These are phyloP conservation scores for Drusus annulatus DNA, from an alignment of 1,140 invertebrate genomes.

Conservation along the genomic window DNA sequence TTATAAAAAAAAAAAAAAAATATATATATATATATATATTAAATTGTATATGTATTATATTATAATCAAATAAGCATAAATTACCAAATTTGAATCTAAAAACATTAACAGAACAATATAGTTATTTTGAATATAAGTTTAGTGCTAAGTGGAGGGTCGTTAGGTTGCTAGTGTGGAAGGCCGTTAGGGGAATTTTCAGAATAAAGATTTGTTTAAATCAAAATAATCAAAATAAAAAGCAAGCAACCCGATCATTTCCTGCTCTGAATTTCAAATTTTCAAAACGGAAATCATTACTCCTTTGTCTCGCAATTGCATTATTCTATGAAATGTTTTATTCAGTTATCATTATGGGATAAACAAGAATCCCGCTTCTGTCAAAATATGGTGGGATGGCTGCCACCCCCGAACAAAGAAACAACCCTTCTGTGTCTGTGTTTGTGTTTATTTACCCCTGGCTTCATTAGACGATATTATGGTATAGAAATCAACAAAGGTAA, in stretches of 20 bases:
- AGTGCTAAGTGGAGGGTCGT: too few species aligned
- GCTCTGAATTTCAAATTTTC: slow-evolving; percentile 5
- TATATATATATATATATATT: too few species aligned
- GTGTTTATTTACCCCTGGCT: slow-evolving; percentile 5
- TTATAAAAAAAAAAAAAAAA: too few species aligned
- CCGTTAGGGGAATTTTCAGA: too few species aligned
- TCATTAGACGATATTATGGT: slow-evolving; percentile 3
- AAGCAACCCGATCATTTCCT: slow-evolving; percentile 20
- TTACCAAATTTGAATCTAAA: too few species aligned
- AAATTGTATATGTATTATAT: too few species aligned
- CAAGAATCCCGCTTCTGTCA: slow-evolving; percentile 25
- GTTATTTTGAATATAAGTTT: too few species aligned
- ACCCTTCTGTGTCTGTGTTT: slow-evolving; percentile 15
- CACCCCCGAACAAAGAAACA: slow-evolving; percentile 11
- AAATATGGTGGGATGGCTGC: slow-evolving; percentile 2
- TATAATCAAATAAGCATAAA: too few species aligned
- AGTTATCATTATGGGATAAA: slow-evolving; percentile 40
- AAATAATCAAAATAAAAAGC: too few species aligned
- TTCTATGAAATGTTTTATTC: slow-evolving; percentile 44
- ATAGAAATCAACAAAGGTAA: slow-evolving; percentile 5
- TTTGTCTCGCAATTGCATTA: slow-evolving; percentile 34
- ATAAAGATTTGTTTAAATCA: too few species aligned
- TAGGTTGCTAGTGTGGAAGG: too few species aligned
- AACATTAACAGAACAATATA: too few species aligned
- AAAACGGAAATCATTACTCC: slow-evolving; percentile 44